Percentiles rank a stretch among this genome's conserved stretches.
Conservation (phyloP, 2,888 invertebrate genomes). For the Listrodromus nycthemerus region DNA sequence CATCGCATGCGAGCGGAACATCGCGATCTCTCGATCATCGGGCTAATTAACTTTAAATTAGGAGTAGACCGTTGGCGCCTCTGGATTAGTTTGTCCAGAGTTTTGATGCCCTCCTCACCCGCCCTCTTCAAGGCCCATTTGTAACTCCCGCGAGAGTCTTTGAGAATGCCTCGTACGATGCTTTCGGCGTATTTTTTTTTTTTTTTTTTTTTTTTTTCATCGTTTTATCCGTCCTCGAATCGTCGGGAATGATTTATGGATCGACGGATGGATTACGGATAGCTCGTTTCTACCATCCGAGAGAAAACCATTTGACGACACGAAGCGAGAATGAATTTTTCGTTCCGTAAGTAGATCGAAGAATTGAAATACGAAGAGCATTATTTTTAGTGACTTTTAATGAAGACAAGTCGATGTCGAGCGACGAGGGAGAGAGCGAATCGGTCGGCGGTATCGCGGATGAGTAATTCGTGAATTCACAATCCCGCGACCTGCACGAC, state of each 20-base stretch:
- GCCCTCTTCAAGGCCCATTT: constrained; percentile 7
- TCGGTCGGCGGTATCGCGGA: background rate
- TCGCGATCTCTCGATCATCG: constrained; percentile 62
- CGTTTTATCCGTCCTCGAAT: constrained; percentile 30
- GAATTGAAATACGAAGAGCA: background rate
- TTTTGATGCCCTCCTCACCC: constrained; percentile 35
- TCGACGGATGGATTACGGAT: constrained; percentile 56
- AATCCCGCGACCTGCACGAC: background rate
- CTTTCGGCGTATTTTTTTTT: constrained; percentile 7
- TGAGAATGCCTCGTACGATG: background rate
- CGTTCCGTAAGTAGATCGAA: background rate
- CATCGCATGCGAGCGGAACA: constrained; percentile 31
- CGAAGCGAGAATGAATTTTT: background rate
- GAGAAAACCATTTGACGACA: background rate
- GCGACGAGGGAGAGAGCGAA: background rate
- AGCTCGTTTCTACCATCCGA: constrained; percentile 8
- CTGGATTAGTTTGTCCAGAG: constrained; percentile 57
- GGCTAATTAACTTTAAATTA: constrained; percentile 68
- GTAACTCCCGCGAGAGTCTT: constrained; percentile 36
- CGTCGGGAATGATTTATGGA: constrained; percentile 57
- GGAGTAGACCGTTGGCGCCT: constrained; percentile 59
- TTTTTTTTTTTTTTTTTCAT: background rate
- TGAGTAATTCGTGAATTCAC: background rate
- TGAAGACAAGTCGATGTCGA: background rate
- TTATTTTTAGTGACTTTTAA: background rate